Base-by-base conservation (phyloP, 2,113 vertebrate genomes). In the Oncorhynchus mykiss region DNA sequence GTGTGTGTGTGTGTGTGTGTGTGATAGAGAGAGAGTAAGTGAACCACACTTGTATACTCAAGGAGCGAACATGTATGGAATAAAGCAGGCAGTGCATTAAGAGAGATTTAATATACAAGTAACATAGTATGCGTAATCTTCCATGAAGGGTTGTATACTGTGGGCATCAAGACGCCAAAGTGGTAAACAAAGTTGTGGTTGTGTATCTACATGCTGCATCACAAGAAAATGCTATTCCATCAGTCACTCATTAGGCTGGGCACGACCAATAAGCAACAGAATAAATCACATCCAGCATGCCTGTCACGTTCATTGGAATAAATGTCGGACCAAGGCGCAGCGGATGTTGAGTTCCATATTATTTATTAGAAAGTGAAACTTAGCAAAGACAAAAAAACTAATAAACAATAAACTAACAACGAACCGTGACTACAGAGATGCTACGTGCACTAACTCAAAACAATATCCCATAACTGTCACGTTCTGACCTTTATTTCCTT, bases 51-150 rank as follows among this genome's bases (percentile, higher is more conserved):
- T 72, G 74, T 70, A 49, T 70, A 5, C 60, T 60, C 51, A 62
- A 14, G 7, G 31, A 54, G 64, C 5, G n/a, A 66, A 66, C 9
- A 64, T 22, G 25, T 22, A 67, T 69, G 49, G 59, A 84, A 78
- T 54, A 51, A 27, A 72, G 70, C 49, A 71, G 60, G 68, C 51
- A 2, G 1, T 48, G 24, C 29, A 45, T 80, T 48, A 78, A 80
- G 20, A 80, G 74, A 62, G 69, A 79, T 77, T 79, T 22, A 81
- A 79, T 79, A 69, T 14, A 60, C 3, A 64, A 80, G 68, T 82
- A 22, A 62, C 16, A 5, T 13, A 22, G 59, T 57, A 57, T 57
- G 54, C 16, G 1, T 57, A 57, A 45, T 45, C 9, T 45, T 45
- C 51, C 14, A 54, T 54, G 51, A 54, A 54, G 51, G 51, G 51